These are phyloP conservation scores for Podarcis siculus DNA, from an alignment of 2,797 vertebrate species.

Conservation along the genomic window DNA sequence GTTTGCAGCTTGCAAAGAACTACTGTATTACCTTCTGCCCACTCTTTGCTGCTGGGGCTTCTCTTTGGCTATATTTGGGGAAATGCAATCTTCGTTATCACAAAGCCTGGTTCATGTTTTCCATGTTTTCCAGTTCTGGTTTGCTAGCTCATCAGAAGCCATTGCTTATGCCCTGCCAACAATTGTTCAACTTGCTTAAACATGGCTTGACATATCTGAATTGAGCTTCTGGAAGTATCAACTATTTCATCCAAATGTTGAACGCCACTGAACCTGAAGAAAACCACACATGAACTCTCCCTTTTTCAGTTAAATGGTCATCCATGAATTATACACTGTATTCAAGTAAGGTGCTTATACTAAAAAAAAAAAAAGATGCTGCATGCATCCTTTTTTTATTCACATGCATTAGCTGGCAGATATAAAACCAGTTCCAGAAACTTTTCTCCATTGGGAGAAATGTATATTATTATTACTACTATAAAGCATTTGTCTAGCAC, in stretches of 20 bases:
- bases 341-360: background rate
- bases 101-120: background rate
- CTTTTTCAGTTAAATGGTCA: background rate
- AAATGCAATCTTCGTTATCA: background rate
- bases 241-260: background rate
- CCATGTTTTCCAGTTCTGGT: background rate
- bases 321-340: background rate
- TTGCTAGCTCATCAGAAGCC: background rate
- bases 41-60: background rate
- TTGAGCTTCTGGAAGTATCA: background rate
- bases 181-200: background rate
- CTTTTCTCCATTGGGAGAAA: background rate
- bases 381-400: background rate
- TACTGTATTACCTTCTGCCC: background rate
- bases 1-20: background rate
- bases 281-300: background rate
- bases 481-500: background rate
- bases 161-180: background rate
- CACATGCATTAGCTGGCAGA: background rate
- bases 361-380: too few relatives aligned
- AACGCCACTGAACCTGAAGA: background rate
- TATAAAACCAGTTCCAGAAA: background rate
- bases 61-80: too few relatives aligned
- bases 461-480: background rate
- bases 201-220: background rate